phyloP scores from a whole-genome alignment of 2,113 vertebrate species.

The Tor tambroides region DNA sequence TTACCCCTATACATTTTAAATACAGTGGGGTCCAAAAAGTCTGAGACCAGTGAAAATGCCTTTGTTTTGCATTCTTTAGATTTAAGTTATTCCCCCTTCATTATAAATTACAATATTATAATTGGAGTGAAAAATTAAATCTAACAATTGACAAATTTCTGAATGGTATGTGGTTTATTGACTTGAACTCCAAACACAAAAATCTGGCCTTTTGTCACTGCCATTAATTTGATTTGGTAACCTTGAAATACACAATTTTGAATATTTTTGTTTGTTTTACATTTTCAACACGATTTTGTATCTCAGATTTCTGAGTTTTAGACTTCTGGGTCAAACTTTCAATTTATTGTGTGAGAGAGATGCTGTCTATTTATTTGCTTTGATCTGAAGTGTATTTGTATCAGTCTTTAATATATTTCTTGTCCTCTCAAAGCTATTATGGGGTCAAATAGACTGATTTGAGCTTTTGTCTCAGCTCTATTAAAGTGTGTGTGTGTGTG shows the following conservation, averaged over 20 bases:
- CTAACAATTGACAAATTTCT: neutral
- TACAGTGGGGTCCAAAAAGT: neutral
- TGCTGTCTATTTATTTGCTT: neutral
- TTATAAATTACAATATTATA: neutral
- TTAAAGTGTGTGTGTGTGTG: conserved; percentile 8
- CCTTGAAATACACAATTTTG: neutral
- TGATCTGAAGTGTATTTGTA: neutral
- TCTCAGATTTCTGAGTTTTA: neutral
- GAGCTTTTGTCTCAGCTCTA: neutral
- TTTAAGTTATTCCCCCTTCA: neutral
- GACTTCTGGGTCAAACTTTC: neutral
- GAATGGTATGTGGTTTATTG: neutral
- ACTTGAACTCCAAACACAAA: neutral
- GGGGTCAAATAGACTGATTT: neutral
- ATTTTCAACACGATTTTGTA: neutral
- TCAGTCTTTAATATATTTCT: neutral
- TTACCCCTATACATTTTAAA: neutral
- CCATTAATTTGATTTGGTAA: neutral
- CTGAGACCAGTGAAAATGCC: neutral
- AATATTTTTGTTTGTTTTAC: neutral
- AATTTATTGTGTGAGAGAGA: neutral
- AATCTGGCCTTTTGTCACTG: neutral
- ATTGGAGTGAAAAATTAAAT: neutral
- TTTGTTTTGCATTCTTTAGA: neutral
- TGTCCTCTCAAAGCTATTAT: neutral